Conservation (phyloP, 2,888 invertebrate species). For the Drosophila picticornis region DNA sequence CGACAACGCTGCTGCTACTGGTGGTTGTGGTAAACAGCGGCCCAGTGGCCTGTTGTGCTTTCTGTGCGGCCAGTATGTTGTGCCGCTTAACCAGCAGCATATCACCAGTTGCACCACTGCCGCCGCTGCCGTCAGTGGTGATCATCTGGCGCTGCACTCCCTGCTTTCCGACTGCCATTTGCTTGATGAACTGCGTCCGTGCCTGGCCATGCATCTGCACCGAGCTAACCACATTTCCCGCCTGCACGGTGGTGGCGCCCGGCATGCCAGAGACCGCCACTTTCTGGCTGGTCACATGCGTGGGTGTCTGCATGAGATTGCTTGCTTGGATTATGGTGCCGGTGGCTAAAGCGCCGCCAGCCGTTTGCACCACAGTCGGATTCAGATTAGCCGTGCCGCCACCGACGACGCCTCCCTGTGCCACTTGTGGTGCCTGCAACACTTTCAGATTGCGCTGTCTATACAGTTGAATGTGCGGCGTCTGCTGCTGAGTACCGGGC, state of each 20-base stretch:
- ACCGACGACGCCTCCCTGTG: constrained; percentile 29
- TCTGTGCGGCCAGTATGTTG: constrained; percentile 83
- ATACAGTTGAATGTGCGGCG: constrained; percentile 84
- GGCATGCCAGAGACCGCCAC: constrained; percentile 84
- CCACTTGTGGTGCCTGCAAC: constrained; percentile 67
- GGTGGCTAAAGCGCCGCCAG: constrained; percentile 79
- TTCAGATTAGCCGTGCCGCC: constrained; percentile 45
- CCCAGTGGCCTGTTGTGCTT: constrained; percentile 83
- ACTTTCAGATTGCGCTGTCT: constrained; percentile 84
- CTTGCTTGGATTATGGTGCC: constrained; percentile 84
- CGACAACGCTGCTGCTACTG: constrained; percentile 26
- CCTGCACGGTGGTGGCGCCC: constrained; percentile 64
- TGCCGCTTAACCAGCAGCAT: constrained; percentile 88
- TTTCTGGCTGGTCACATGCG: constrained; percentile 85
- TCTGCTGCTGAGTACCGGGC: constrained; percentile 74
- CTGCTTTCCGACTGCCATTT: constrained; percentile 85
- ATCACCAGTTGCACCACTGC: constrained; percentile 85
- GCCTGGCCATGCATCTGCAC: constrained; percentile 86
- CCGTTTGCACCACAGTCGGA: constrained; percentile 83
- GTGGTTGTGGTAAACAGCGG: constrained; percentile 86
- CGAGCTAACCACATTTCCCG: constrained; percentile 84
- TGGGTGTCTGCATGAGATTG: constrained; percentile 79
- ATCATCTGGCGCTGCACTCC: constrained; percentile 86
- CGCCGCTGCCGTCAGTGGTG: constrained; percentile 85
- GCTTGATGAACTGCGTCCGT: constrained; percentile 85